Base-by-base conservation (phyloP, 2,113 vertebrate species). In the Protobothrops mucrosquamatus region DNA sequence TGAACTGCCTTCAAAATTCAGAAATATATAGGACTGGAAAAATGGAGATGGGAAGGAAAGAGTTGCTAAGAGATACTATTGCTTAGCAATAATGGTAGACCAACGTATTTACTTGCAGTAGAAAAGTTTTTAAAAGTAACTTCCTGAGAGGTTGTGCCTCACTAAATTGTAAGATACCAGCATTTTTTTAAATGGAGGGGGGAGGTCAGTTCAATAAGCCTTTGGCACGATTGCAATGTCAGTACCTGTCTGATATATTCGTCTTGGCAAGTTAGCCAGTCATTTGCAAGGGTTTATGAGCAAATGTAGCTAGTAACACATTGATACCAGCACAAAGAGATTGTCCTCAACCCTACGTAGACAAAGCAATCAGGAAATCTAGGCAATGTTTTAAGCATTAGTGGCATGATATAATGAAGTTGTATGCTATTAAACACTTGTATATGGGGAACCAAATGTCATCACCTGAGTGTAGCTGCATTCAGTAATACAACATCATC, bases 381-480 rank as follows among this genome's bases (percentile, higher is more conserved):
- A 95, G 94, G 85, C 88, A 92, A 96, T 97, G 97, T 97, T 93
- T 96, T 98, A 98, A 98, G 97, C 97, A 91, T 96, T 96, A 98
- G 98, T 98, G 98, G 98, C 98, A 98, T 97, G 97, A 98, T 98
- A 97, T 99, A 99, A 99, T 99, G 99, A 99, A 99, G 99, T 99
- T 98, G 98, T 98, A 98, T 98, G 98, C 98, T 97, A 98, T 98
- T 98, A 98, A 97, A 97, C 97, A 95, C 96, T 96, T 95, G 94
- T 97, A 96, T 96, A 95, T 91, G 94, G 94, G 96, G 97, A 95
- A 96, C 97, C 97, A 97, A 98, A 98, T 98, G 98, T 98, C 98
- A 98, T 98, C 98, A 97, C 97, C 98, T 97, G 96, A 97, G 92
- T 95, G 97, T 98, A 97, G 96, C 97, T 96, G 96, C 97, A 97